Evolutionary conservation across 1,140 invertebrate genomes (phyloP).

Genomic region (Glossosoma conforme): DNA sequence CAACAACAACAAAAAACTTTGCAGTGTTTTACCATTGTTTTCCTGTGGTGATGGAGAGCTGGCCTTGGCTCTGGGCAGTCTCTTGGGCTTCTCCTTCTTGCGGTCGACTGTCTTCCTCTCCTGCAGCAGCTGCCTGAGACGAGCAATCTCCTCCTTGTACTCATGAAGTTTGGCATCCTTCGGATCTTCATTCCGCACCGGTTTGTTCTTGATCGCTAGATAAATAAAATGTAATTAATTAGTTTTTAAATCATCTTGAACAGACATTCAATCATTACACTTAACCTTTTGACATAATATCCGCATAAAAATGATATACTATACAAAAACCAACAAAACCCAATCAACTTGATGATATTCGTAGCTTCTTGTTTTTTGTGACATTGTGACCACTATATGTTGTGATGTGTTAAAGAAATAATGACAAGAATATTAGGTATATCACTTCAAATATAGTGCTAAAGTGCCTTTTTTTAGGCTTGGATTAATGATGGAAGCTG

Average conservation of each 20-base stretch:
- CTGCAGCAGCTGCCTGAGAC: slow-evolving; percentile 53
- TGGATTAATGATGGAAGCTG: too few relatives aligned
- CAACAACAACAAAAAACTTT: background rate
- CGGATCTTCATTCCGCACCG: slow-evolving; percentile 92
- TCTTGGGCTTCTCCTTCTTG: slow-evolving; percentile 34
- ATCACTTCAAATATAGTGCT: too few relatives aligned
- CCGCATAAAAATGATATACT: too few relatives aligned
- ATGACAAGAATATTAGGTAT: too few relatives aligned
- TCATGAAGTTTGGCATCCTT: slow-evolving; percentile 85
- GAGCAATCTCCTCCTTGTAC: slow-evolving; percentile 81
- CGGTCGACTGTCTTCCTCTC: slow-evolving; percentile 39
- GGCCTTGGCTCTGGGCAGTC: slow-evolving; percentile 33
- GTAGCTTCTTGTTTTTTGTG: too few relatives aligned
- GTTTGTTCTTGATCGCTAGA: slow-evolving; percentile 86
- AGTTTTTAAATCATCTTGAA: too few relatives aligned
- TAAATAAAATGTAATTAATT: slow-evolving; percentile 2
- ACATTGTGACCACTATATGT: too few relatives aligned
- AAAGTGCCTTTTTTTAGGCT: too few relatives aligned
- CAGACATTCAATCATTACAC: background rate
- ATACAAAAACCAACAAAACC: too few relatives aligned
- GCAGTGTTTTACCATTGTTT: slow-evolving; percentile 22
- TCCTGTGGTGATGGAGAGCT: slow-evolving; percentile 30
- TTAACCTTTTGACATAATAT: too few relatives aligned
- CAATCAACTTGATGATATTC: too few relatives aligned
- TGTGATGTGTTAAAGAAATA: too few relatives aligned